Percentiles rank a stretch among this genome's conserved stretches.
Evolutionary conservation across 2,797 vertebrate species (phyloP).

Genomic region (Pseudocheirus occidentalis): DNA sequence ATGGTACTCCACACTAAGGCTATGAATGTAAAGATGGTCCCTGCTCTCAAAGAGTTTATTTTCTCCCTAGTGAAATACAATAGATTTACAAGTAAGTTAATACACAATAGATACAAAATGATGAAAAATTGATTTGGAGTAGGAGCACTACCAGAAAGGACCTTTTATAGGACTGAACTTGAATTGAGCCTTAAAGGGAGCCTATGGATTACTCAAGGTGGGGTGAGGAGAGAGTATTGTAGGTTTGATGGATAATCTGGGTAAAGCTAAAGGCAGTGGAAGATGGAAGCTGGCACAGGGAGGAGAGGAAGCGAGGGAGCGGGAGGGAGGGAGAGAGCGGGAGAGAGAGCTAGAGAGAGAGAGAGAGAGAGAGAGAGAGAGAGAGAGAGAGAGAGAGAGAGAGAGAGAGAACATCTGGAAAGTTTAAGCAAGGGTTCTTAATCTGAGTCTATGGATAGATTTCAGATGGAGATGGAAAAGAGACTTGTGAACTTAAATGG

Average conservation of each 20-base stretch:
- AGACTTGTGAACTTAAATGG: not conserved
- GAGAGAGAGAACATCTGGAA: not conserved
- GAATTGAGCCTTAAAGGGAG: not conserved
- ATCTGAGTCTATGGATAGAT: not conserved
- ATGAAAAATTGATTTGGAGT: too few relatives aligned
- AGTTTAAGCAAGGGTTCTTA: not conserved
- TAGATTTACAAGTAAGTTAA: too few relatives aligned
- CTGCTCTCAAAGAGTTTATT: not conserved
- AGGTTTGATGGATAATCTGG: not conserved
- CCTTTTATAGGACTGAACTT: not conserved
- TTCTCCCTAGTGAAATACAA: too few relatives aligned
- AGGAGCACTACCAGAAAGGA: not conserved
- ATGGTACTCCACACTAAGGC: not conserved
- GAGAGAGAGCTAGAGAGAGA: too few relatives aligned
- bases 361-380: not conserved
- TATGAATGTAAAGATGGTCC: not conserved
- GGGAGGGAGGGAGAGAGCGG: accelerated
- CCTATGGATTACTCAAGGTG: not conserved
- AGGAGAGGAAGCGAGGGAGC: accelerated
- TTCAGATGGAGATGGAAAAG: not conserved
- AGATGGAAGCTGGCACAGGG: not conserved
- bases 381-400: too few relatives aligned
- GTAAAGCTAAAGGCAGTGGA: not conserved
- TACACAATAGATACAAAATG: too few relatives aligned
- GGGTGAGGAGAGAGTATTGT: not conserved